phyloP scores from a whole-genome alignment of 2,888 invertebrate genomes.

The Ischnura elegans region DNA sequence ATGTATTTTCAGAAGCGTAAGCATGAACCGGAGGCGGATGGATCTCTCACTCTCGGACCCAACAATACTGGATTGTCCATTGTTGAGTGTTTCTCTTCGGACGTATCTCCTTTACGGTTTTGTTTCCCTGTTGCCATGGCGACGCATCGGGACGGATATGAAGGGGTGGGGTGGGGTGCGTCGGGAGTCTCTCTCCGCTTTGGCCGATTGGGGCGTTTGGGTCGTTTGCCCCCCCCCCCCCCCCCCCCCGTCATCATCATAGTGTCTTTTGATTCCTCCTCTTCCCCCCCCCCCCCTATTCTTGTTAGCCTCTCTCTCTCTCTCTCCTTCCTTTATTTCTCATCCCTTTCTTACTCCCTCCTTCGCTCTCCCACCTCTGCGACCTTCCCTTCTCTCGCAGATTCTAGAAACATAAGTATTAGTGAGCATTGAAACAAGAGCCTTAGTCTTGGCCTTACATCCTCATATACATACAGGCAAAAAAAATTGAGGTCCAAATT shows the following conservation, averaged over 20 bases:
- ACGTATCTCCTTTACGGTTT: neutral
- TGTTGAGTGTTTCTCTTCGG: neutral
- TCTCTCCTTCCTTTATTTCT: neutral
- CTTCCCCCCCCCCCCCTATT: neutral
- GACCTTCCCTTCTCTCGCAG: neutral
- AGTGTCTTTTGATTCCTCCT: neutral
- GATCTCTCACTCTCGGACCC: too few species aligned
- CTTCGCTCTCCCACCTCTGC: too few species aligned
- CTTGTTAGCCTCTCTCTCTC: neutral
- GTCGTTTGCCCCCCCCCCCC: slow-evolving; percentile 22
- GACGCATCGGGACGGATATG: neutral
- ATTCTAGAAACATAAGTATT: too few species aligned
- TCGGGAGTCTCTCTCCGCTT: neutral
- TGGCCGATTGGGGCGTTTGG: slow-evolving; percentile 8
- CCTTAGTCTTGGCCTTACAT: too few species aligned
- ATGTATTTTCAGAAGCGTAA: too few species aligned
- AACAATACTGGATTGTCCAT: too few species aligned
- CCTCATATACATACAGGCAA: too few species aligned
- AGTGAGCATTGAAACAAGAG: too few species aligned
- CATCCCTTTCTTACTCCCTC: neutral
- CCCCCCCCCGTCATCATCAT: neutral
- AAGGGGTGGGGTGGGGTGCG: neutral
- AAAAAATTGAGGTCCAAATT: too few species aligned
- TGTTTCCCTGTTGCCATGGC: neutral
- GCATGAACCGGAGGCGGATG: too few species aligned